Conservation (phyloP, 2,888 invertebrate genomes). For the Ectemnius continuus region DNA sequence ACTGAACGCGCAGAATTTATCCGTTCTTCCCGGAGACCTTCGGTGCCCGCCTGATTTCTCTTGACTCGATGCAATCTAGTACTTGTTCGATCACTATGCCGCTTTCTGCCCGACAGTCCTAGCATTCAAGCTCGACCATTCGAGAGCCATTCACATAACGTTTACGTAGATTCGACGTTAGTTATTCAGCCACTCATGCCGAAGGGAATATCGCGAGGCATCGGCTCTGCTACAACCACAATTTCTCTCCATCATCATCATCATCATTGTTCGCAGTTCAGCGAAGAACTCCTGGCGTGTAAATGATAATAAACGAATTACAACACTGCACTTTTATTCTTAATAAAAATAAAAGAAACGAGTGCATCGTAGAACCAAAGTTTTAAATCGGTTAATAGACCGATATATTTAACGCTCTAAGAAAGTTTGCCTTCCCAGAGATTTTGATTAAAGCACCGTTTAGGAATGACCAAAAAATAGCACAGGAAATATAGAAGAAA, state of each 20-base stretch:
- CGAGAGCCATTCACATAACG: slow-evolving; percentile 13
- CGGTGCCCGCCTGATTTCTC: slow-evolving; percentile 16
- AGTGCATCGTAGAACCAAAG: too few relatives aligned
- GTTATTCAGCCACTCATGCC: slow-evolving; percentile 25
- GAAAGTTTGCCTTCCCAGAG: not conserved
- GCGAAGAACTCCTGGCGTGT: too few relatives aligned
- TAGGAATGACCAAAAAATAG: slow-evolving; percentile 6
- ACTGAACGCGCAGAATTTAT: too few relatives aligned
- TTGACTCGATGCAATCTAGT: slow-evolving; percentile 14
- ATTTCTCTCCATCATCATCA: too few relatives aligned
- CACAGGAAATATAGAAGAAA: not conserved
- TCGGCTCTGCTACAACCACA: not conserved
- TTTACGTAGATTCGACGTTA: slow-evolving; percentile 14
- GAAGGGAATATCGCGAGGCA: slow-evolving; percentile 11
- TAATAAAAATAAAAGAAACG: too few relatives aligned
- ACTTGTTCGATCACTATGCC: slow-evolving; percentile 15
- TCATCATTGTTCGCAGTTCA: too few relatives aligned
- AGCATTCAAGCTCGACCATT: slow-evolving; percentile 13
- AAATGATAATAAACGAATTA: too few relatives aligned
- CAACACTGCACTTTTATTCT: too few relatives aligned
- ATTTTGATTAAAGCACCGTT: not conserved
- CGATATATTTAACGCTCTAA: too few relatives aligned
- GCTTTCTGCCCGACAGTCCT: slow-evolving; percentile 7
- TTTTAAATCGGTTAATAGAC: too few relatives aligned
- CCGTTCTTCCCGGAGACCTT: too few relatives aligned